These are phyloP conservation scores for Dasypogon diadema DNA, from an alignment of 2,888 invertebrate genomes.

Conservation along the genomic window DNA sequence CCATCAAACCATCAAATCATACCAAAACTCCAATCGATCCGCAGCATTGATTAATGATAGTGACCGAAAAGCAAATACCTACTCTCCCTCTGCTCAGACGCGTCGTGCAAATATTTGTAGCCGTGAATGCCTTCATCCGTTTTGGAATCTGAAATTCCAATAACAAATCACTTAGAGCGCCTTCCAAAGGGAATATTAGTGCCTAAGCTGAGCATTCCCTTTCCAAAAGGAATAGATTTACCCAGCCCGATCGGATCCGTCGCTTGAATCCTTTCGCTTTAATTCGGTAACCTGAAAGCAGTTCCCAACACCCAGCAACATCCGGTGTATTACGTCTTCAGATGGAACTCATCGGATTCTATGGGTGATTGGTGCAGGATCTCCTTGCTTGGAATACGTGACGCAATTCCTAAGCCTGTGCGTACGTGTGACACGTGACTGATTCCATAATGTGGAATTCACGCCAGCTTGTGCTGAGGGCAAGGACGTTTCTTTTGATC, in stretches of 20 bases:
- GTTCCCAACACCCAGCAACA: neutral
- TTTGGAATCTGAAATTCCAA: slow-evolving; percentile 19
- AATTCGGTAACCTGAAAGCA: slow-evolving; percentile 29
- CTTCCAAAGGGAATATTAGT: slow-evolving; percentile 20
- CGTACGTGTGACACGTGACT: slow-evolving; percentile 48
- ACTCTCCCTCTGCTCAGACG: neutral
- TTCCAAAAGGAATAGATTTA: slow-evolving; percentile 29
- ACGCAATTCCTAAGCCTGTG: slow-evolving; percentile 37
- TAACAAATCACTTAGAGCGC: slow-evolving; percentile 38
- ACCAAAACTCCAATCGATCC: too few relatives aligned
- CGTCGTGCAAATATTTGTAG: slow-evolving; percentile 20
- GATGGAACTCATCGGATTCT: neutral
- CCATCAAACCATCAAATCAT: too few relatives aligned
- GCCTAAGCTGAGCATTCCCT: slow-evolving; percentile 19
- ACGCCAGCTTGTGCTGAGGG: neutral
- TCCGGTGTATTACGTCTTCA: neutral
- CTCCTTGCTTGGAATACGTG: slow-evolving; percentile 25
- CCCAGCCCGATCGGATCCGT: slow-evolving; percentile 22
- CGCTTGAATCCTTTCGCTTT: slow-evolving; percentile 33
- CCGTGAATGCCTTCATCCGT: slow-evolving; percentile 20
- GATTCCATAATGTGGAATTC: neutral
- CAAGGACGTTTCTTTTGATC: neutral
- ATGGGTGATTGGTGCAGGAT: neutral
- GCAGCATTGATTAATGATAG: too few relatives aligned
- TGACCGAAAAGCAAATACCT: too few relatives aligned